Base-by-base conservation (phyloP, 2,113 vertebrate species). In the Burhinus bistriatus region DNA sequence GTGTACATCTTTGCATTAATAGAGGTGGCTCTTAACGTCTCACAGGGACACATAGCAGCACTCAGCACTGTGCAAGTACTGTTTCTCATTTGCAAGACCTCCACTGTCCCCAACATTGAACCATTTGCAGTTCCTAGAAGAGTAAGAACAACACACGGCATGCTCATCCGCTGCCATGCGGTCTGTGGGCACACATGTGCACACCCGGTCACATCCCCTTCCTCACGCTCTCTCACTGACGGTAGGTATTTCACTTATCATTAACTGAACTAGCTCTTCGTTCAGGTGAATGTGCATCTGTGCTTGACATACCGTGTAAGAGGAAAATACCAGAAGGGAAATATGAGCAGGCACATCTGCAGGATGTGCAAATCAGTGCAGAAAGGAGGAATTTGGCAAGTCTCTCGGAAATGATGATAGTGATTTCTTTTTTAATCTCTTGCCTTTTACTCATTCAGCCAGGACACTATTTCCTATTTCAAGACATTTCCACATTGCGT, bases 381-480 rank as follows among this genome's bases (percentile, higher is more conserved):
- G 93, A 96, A 95, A 85, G 2, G 29, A 91, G 93, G 49, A 68
- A 83, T 97, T 91, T 97, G 98, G 97, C 97, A 96, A 71, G 93
- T 55, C 22, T 15, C 8, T 95, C 78, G 97, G 98, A 98, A 98
- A 97, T 93, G 88, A 95, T 92, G 96, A 90, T 51, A 80, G 71
- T 19, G 30, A 69, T 12, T 58, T 90, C 95, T 71, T 95, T 93
- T 73, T 77, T 76, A 89, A 90, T 94, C 95, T 93, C 89, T 17
- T 88, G 75, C 75, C 88, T 96, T 94, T 93, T 93, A 85, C 83
- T 92, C 75, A 51, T 91, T 97, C 88, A 92, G 82, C 96, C 6
- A 5, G 90, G 95, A 93, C 91, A 84, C 76, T 72, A 70, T 92
- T 98, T 98, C 98, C 97, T 97, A 92, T 97, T 89, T 93, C 89